phyloP scores from a whole-genome alignment of 37 sponge, comb jelly and placozoan species.

The Chondrosia reniformis region DNA sequence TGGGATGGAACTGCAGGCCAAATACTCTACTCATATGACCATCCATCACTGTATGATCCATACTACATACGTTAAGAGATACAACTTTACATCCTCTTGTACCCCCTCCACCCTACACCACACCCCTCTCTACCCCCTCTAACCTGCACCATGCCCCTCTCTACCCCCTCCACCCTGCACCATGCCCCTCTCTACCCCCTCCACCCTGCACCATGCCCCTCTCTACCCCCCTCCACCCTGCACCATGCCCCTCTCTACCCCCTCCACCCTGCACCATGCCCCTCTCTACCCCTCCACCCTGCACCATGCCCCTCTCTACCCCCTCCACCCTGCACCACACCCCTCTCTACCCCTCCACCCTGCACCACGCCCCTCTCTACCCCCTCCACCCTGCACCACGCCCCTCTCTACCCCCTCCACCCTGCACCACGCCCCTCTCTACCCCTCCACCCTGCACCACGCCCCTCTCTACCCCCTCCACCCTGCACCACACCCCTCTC shows the following conservation, averaged over 20 bases:
- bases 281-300: background rate
- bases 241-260: background rate
- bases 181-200: background rate
- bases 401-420: background rate
- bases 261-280: background rate
- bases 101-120: background rate
- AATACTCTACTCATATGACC: constrained; percentile 73
- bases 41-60: constrained; percentile 58
- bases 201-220: background rate
- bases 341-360: background rate
- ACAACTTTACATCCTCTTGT: too few species aligned
- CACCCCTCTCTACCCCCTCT: background rate
- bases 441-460: background rate
- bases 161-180: background rate
- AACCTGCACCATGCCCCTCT: background rate
- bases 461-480: background rate
- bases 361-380: background rate
- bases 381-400: background rate
- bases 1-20: constrained; percentile 73
- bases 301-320: background rate
- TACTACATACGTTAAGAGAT: constrained; percentile 27
- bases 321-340: background rate
- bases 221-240: background rate
- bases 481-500: background rate
- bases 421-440: too few species aligned